These are phyloP conservation scores for Margarornis squamiger DNA, from an alignment of 2,797 vertebrate genomes.

Conservation along the genomic window DNA sequence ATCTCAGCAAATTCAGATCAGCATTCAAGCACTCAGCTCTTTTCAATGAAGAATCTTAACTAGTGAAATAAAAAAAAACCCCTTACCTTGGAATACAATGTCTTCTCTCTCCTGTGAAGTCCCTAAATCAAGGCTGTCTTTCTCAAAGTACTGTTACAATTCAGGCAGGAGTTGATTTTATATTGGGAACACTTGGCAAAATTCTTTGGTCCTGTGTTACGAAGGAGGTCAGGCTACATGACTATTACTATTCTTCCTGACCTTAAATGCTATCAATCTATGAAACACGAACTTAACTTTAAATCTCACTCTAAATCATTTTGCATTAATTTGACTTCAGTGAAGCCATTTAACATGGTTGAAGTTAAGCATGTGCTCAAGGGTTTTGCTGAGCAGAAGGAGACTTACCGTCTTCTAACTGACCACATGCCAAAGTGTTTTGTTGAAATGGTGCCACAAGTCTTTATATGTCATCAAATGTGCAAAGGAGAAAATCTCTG, in stretches of 20 bases:
- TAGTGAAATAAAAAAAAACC: not conserved
- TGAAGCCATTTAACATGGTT: not conserved
- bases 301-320: not conserved
- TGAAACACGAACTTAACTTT: not conserved
- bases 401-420: not conserved
- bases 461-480: not conserved
- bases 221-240: not conserved
- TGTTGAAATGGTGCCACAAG: not conserved
- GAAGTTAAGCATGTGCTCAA: not conserved
- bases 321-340: not conserved
- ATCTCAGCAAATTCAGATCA: not conserved
- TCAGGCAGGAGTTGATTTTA: not conserved
- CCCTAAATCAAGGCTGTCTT: not conserved
- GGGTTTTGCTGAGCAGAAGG: not conserved
- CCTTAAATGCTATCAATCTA: not conserved
- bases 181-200: not conserved
- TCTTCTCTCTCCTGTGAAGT: not conserved
- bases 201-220: not conserved
- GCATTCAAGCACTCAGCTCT: not conserved
- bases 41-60: not conserved
- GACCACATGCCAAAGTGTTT: not conserved
- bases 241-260: not conserved
- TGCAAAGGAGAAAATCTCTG: not conserved
- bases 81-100: not conserved
- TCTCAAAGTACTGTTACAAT: not conserved